Evolutionary conservation across 2,888 invertebrate genomes (phyloP).

Genomic region (Brachypterus glaber): DNA sequence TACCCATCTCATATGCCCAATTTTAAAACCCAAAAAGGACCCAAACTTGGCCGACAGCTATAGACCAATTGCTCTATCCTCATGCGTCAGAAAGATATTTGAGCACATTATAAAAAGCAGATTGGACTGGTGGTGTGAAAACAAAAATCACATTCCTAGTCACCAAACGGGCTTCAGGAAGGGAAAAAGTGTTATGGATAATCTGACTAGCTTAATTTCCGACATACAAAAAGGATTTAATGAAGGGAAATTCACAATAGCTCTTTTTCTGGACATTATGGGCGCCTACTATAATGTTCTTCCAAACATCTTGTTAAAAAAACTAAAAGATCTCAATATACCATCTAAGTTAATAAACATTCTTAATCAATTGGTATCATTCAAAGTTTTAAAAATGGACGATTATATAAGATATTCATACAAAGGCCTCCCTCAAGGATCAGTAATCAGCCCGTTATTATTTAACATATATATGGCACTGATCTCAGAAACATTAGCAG

Average conservation of each 20-base stretch:
- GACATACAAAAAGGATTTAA: too few relatives aligned
- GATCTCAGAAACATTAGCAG: background rate
- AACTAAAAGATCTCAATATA: background rate
- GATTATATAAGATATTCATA: background rate
- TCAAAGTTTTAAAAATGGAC: background rate
- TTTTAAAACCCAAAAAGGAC: slow-evolving; percentile 8
- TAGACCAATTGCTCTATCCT: slow-evolving; percentile 10
- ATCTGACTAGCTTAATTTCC: background rate
- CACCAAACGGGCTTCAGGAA: slow-evolving; percentile 10
- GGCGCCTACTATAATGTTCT: slow-evolving; percentile 11
- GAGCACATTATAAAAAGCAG: slow-evolving; percentile 5
- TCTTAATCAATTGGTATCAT: background rate
- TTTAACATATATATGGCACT: slow-evolving; percentile 11
- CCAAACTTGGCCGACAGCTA: slow-evolving; percentile 5
- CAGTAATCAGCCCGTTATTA: slow-evolving; percentile 8
- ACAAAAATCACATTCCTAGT: background rate
- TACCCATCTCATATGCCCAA: background rate
- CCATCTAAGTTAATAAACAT: slow-evolving; percentile 1
- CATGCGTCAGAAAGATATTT: slow-evolving; percentile 8
- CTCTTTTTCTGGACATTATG: slow-evolving; percentile 8
- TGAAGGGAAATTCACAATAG: slow-evolving; percentile 1
- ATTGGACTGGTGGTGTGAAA: slow-evolving; percentile 9
- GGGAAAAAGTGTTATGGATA: slow-evolving; percentile 2
- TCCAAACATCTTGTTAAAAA: slow-evolving; percentile 3
- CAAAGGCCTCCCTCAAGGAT: slow-evolving; percentile 6